Evolutionary conservation across 35 echinoderm and acorn worm species (phyloP).

Genomic region (Anneissia japonica): DNA sequence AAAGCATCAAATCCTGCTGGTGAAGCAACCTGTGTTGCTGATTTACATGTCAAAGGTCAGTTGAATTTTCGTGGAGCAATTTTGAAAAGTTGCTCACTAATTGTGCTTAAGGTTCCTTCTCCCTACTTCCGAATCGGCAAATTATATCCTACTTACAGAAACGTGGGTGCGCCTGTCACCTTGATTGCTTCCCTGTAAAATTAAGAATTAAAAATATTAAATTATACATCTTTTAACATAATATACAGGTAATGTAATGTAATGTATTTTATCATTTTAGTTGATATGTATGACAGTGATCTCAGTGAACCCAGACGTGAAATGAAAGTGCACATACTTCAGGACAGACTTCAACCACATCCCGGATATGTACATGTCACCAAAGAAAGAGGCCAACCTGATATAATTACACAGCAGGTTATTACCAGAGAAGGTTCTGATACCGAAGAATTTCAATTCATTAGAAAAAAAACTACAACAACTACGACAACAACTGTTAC

Average conservation of each 20-base stretch:
- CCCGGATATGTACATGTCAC: background rate
- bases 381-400: background rate
- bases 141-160: too few relatives aligned
- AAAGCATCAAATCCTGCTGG: slow-evolving; percentile 88
- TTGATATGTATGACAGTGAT: slow-evolving; percentile 47
- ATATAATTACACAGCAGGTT: background rate
- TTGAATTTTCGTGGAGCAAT: background rate
- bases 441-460: background rate
- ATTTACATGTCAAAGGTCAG: slow-evolving; percentile 65
- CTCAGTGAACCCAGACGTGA: slow-evolving; percentile 28
- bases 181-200: too few relatives aligned
- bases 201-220: too few relatives aligned
- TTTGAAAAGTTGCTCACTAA: too few relatives aligned
- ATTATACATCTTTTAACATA: too few relatives aligned
- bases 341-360: slow-evolving; percentile 6
- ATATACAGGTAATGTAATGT: background rate
- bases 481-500: slow-evolving; percentile 88
- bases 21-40: slow-evolving; percentile 77
- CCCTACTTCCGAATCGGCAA: too few relatives aligned
- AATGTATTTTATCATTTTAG: slow-evolving; percentile 1
- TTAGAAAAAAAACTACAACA: slow-evolving; percentile 54
- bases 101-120: too few relatives aligned
- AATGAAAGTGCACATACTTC: slow-evolving; percentile 29
- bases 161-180: too few relatives aligned
- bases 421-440: slow-evolving; percentile 10